These are phyloP conservation scores for Archilochus colubris DNA, from an alignment of 2,113 vertebrate genomes.

Conservation along the genomic window DNA sequence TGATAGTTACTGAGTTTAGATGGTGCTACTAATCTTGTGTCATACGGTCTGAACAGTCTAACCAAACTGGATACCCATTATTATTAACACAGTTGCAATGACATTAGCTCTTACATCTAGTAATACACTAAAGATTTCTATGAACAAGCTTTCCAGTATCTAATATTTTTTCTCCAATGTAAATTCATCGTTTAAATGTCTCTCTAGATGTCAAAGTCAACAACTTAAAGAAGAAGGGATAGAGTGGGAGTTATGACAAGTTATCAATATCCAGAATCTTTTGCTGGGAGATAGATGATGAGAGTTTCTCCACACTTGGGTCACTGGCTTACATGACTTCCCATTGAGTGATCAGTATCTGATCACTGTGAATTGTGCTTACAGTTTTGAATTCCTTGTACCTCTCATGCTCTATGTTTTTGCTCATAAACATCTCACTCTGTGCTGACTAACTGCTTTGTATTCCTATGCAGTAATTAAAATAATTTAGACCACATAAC, in stretches of 20 bases:
- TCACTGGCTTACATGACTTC: background rate
- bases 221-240: background rate
- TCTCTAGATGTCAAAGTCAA: background rate
- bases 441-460: background rate
- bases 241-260: background rate
- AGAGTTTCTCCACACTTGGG: background rate
- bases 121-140: background rate
- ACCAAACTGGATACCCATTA: background rate
- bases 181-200: background rate
- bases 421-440: background rate
- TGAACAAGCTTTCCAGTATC: background rate
- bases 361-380: background rate
- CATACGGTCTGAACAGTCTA: background rate
- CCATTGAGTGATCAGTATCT: background rate
- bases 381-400: background rate
- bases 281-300: background rate
- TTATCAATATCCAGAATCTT: background rate
- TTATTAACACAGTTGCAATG: background rate
- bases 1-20: background rate
- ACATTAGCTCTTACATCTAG: background rate
- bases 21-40: background rate
- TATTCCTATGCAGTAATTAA: background rate
- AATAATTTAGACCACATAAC: background rate
- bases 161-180: background rate
- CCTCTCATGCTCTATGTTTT: background rate